Evolutionary conservation across 2,113 vertebrate species (phyloP), one percentile per base, ranked within the genome.

Genomic region (Phylloscopus trochilus): DNA sequence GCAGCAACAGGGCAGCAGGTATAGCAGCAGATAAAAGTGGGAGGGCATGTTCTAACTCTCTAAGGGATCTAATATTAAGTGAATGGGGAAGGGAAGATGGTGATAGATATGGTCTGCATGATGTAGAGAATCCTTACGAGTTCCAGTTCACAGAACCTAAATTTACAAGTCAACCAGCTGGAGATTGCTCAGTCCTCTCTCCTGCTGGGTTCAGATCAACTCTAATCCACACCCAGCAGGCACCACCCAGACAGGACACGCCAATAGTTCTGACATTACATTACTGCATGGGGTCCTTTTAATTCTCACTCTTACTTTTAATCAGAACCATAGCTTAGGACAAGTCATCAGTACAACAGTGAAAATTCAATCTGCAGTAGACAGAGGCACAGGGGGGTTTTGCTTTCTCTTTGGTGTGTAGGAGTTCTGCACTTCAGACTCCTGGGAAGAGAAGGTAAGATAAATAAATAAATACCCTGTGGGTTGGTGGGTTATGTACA

Each of bases 281-380:
- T 93, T 78, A 81, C 60, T 83, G 15, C 59, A 41, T 21, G 51
- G 70, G 74, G 53, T 91, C 73, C 49, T 82, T 94, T 91, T n/a
- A 62, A 28, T 89, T 96, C 86, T 87, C 63, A 68, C 58, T 62
- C 30, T 39, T 80, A 77, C 87, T 97, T 96, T 96, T 87, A 91
- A 93, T 78, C 89, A 89, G 95, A 95, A 68, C 26, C 37, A 80
- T 83, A 58, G 64, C 66, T 89, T 84, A 69, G 60, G 26, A 43
- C 55, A 56, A 58, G 56, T 78, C 6, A 2, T 81, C 35, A 37
- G 68, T 75, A 77, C 77, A 91, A 68, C 51, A 63, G 78, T 83
- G 69, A 89, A 95, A 91, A 96, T 22, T 70, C 39, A 46, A 2
- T 33, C 64, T 90, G 70, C 73, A 74, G 62, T 41, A 91, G 64